A percentile compares a stretch with the other conserved stretches of the same genome.
These are phyloP conservation scores for Drosophila acutilabella DNA, from an alignment of 2,888 invertebrate genomes.

Conservation along the genomic window DNA sequence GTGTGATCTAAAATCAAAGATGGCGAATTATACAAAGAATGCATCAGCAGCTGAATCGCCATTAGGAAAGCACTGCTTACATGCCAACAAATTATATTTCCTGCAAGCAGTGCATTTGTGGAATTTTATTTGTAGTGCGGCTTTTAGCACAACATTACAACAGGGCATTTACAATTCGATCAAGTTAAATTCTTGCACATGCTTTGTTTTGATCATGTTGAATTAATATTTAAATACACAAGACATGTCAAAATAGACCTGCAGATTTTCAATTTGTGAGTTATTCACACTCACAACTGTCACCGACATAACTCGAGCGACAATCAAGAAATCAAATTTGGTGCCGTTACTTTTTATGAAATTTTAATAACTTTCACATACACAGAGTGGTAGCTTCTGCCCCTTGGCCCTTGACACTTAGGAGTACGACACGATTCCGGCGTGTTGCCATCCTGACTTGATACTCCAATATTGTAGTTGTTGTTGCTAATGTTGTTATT, in stretches of 20 bases:
- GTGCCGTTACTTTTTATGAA: conserved; percentile 65
- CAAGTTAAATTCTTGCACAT: not conserved
- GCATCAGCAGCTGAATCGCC: not conserved
- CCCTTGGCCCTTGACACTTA: conserved; percentile 2
- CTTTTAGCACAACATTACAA: not conserved
- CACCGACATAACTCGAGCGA: conserved; percentile 46
- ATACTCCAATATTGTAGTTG: conserved; percentile 25
- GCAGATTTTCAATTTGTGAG: conserved; percentile 44
- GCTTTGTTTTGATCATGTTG: conserved; percentile 22
- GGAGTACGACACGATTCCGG: conserved; percentile 31
- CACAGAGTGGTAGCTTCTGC: conserved; percentile 12
- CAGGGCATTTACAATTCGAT: not conserved
- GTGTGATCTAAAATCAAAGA: too few relatives aligned
- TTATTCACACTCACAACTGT: conserved; percentile 54
- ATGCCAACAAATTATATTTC: not conserved
- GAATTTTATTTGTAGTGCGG: not conserved
- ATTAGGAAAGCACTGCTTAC: not conserved
- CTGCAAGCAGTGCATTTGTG: not conserved
- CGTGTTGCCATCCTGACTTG: conserved; percentile 57
- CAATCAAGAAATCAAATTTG: conserved; percentile 73
- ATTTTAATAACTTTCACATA: conserved; percentile 76
- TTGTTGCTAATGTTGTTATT: conserved; percentile 27
- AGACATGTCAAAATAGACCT: conserved; percentile 29
- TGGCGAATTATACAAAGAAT: too few relatives aligned
- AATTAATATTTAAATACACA: conserved; percentile 63